Percentiles rank a stretch among this genome's conserved stretches.
phyloP scores from a whole-genome alignment of 2,797 vertebrate genomes.

The Intellagama lesueurii region DNA sequence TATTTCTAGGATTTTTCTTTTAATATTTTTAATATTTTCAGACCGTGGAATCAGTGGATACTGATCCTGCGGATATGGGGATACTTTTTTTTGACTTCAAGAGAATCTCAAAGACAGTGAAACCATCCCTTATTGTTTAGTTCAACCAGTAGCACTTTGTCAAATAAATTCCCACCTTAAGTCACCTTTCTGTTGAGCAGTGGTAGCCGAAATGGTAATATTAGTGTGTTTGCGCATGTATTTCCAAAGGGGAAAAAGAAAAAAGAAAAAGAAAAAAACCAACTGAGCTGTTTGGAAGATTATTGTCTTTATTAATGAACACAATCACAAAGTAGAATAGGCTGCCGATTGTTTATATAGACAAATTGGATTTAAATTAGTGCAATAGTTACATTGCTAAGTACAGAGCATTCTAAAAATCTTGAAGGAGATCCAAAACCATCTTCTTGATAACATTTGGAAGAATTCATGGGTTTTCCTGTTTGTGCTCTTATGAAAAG shows the following conservation, averaged over 20 bases:
- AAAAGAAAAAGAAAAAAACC: conserved; percentile 15
- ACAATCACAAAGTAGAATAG: conserved; percentile 17
- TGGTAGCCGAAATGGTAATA: not conserved
- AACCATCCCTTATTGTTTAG: conserved; percentile 40
- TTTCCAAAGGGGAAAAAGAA: not conserved
- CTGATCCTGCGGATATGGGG: no score
- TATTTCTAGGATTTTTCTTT: no score
- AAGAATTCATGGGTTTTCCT: conserved; percentile 8
- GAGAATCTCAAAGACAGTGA: no score
- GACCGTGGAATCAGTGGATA: no score
- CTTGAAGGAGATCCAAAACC: not conserved
- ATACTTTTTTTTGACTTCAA: no score
- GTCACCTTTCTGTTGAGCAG: not conserved
- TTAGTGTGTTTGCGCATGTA: not conserved
- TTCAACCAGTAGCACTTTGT: conserved; percentile 68
- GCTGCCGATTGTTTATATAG: conserved; percentile 17
- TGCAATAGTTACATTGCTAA: not conserved
- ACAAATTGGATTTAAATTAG: conserved; percentile 13
- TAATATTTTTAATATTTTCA: no score
- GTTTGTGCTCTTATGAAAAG: not conserved
- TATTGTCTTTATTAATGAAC: conserved; percentile 54
- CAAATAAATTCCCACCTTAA: not conserved
- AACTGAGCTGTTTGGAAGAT: conserved; percentile 28
- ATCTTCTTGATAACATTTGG: not conserved
- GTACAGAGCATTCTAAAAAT: not conserved